These are phyloP conservation scores for Bellardia bayeri DNA, from an alignment of 2,888 invertebrate genomes.

Conservation along the genomic window DNA sequence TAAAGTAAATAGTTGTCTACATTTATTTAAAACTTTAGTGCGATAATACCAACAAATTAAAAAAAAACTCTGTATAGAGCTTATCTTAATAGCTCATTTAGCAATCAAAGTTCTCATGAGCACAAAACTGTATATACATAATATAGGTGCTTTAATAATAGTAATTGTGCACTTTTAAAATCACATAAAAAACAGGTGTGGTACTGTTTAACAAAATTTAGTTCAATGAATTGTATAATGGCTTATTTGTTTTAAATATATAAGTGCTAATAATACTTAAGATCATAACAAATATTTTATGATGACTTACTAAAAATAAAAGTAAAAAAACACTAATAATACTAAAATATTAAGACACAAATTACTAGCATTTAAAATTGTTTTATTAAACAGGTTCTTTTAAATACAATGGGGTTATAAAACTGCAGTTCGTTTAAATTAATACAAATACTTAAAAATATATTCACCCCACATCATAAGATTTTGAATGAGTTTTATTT, in stretches of 20 bases:
- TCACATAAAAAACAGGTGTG: background rate
- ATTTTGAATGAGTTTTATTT: background rate
- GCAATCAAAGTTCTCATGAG: too few relatives aligned
- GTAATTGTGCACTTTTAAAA: background rate
- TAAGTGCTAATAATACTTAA: conserved; percentile 21
- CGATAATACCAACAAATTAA: too few relatives aligned
- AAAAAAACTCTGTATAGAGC: background rate
- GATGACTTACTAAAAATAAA: background rate
- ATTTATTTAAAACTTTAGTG: too few relatives aligned
- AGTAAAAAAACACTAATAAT: conserved; percentile 12
- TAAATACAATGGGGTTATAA: background rate
- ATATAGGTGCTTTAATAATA: background rate
- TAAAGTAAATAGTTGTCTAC: too few relatives aligned
- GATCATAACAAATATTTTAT: conserved; percentile 44
- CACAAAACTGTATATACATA: too few relatives aligned
- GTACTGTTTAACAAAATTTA: background rate
- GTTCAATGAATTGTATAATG: background rate
- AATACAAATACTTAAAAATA: conserved; percentile 4
- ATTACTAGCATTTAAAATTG: background rate
- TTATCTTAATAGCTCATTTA: too few relatives aligned
- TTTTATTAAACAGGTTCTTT: conserved; percentile 16
- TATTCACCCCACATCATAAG: conserved; percentile 11
- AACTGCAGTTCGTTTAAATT: background rate
- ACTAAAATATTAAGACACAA: conserved; percentile 14
- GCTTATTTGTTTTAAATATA: background rate